Evolutionary conservation across 2,113 vertebrate genomes (phyloP), one percentile per base, ranked within the genome.

Genomic region (Leptocoma aspasia): DNA sequence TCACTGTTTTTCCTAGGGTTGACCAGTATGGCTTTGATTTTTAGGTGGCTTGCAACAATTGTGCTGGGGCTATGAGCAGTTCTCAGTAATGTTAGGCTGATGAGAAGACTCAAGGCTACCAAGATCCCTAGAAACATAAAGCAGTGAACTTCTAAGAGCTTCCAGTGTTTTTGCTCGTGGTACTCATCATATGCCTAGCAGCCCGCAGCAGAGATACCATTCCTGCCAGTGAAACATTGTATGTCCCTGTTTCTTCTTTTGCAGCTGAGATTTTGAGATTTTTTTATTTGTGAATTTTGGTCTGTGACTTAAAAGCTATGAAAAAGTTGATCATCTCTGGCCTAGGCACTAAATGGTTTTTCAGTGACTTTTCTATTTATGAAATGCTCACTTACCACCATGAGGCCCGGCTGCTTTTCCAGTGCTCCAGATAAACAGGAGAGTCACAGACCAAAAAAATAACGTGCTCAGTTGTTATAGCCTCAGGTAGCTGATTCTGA

Each of bases 301-400:
- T 85, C 37, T 12, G 1, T 50, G 23, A 47, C 15, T 44, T 79
- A 24, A 39, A 47, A 71, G 17, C 20, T 65, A 6, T 28, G 28
- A 69, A 73, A 45, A 83, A 57, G 15, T 31, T 86, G 6, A 7
- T 77, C 2, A 7, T 57, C 42, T 77, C 45, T 83, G 44, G 17
- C 10, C n/a, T 60, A 44, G 27, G 26, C 19, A 11, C 4, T 49
- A 4, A 65, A 68, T 4, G 47, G 22, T 44, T 88, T 54, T 85
- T 28, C 42, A 61, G 28, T 60, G n/a, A 50, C 35, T 76, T 56
- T 35, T 85, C 15, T 50, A 2, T 68, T 68, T 8, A 4, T 61
- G 10, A 72, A 80, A 31, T 69, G 10, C 15, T 68, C 0, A 0
- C 17, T 42, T 7, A 30, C 13, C 49, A 27, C 37, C 0, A 0